phyloP scores from a whole-genome alignment of 1,140 invertebrate species.

The Globodera rostochiensis region DNA sequence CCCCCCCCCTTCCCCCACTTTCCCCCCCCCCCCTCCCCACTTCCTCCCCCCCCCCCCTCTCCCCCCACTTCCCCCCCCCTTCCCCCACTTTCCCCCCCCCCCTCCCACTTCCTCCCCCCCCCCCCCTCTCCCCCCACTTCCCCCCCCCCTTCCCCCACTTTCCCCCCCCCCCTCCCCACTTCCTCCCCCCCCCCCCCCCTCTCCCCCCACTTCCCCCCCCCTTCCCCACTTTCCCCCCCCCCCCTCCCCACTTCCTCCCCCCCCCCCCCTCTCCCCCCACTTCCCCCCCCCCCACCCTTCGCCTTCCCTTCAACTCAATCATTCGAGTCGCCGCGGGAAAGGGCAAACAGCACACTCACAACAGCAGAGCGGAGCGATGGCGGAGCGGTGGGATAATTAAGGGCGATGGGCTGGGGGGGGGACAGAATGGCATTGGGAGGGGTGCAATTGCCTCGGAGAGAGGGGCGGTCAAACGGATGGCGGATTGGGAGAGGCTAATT shows the following conservation, averaged over 20 bases:
- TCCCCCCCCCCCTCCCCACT: too few species aligned
- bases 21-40: not conserved
- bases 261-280: not conserved
- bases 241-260: not conserved
- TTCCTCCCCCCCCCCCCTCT: too few species aligned
- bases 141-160: not conserved
- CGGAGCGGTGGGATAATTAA: constrained; percentile 3
- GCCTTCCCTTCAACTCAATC: not conserved
- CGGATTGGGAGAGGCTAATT: constrained; percentile 15
- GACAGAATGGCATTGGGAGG: not conserved
- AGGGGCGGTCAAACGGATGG: constrained; percentile 2
- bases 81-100: too few species aligned
- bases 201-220: not conserved
- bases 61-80: too few species aligned
- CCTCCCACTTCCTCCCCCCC: not conserved
- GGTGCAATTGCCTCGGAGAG: constrained; percentile 11
- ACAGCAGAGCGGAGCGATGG: not conserved
- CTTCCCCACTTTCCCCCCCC: not conserved
- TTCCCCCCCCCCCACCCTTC: not conserved
- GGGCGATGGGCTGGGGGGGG: not conserved
- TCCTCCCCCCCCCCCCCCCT: not conserved
- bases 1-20: not conserved
- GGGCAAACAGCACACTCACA: constrained; percentile 9
- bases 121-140: not conserved
- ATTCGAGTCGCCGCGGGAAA: constrained; percentile 10